Conservation (phyloP, 2,113 vertebrate species). For the Myodes glareolus region DNA sequence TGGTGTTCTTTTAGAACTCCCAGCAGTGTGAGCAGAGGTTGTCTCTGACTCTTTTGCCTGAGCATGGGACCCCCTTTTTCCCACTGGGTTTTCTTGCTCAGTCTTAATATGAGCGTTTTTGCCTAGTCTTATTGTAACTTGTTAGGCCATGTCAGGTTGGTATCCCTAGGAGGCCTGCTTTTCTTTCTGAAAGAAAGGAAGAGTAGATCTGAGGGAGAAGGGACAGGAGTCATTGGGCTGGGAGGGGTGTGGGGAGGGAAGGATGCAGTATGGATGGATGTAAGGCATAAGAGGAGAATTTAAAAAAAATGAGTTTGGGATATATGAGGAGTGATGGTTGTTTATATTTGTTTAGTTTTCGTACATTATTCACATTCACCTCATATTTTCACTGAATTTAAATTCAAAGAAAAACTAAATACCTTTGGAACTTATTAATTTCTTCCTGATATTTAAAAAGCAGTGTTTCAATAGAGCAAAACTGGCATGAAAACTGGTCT, state of each 20-base stretch:
- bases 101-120: neutral
- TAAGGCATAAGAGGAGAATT: neutral
- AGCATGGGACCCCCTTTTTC: neutral
- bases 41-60: neutral
- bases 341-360: neutral
- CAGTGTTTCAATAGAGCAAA: neutral
- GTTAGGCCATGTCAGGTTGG: neutral
- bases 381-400: neutral
- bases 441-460: constrained; percentile 5
- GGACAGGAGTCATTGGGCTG: too few species aligned
- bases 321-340: neutral
- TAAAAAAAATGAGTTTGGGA: neutral
- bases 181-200: neutral
- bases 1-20: neutral
- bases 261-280: neutral
- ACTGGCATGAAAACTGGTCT: constrained; percentile 34
- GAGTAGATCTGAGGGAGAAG: neutral
- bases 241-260: neutral
- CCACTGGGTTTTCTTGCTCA: neutral
- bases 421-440: neutral
- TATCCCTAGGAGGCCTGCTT: neutral
- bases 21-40: neutral
- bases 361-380: neutral
- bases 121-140: neutral
- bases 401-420: neutral